phyloP scores from a whole-genome alignment of 2,797 vertebrate species.

The Pipistrellus nathusii region DNA sequence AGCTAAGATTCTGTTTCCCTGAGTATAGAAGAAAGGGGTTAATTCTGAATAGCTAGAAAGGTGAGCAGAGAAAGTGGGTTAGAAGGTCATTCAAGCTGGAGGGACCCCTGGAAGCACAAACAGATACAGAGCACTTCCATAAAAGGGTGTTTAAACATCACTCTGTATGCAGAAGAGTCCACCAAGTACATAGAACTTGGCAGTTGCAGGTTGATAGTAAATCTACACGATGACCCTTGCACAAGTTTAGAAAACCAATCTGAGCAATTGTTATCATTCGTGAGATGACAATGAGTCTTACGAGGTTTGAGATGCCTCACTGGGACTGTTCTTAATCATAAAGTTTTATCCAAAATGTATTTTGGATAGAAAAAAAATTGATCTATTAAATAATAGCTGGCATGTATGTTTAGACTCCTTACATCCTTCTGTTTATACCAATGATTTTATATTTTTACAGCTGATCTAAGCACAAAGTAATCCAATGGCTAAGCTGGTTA shows the following conservation, averaged over 20 bases:
- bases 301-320: not conserved
- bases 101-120: not conserved
- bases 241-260: not conserved
- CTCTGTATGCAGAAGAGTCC: not conserved
- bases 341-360: not conserved
- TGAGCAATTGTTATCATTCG: not conserved
- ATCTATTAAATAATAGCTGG: constrained; percentile 32
- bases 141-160: not conserved
- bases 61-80: not conserved
- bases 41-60: not conserved
- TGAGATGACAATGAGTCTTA: not conserved
- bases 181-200: not conserved
- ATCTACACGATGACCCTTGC: not conserved
- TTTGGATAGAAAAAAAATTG: not conserved
- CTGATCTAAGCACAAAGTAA: constrained; percentile 41
- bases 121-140: not conserved
- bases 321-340: not conserved
- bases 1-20: not conserved
- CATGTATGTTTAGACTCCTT: not conserved
- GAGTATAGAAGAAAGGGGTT: not conserved
- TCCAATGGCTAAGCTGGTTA: not conserved
- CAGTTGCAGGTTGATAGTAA: not conserved
- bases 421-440: constrained; percentile 30
- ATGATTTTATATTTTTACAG: constrained; percentile 26
- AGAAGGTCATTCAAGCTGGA: not conserved